phyloP scores from a whole-genome alignment of 37 sponge, comb jelly and placozoan species.

The Haliclona indistincta region DNA sequence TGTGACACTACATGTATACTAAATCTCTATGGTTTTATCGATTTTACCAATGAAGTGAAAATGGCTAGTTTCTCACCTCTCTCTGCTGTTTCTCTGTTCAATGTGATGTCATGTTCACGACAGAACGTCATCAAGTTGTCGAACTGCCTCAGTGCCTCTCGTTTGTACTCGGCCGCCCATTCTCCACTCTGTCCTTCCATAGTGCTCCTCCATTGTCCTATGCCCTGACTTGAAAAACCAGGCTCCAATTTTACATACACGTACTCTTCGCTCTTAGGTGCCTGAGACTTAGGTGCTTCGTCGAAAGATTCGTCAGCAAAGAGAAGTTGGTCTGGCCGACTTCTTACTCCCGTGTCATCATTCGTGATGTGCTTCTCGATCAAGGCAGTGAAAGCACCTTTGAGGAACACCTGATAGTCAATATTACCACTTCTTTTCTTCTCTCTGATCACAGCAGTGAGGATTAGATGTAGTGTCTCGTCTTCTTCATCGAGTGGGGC shows the following conservation, averaged over 20 bases:
- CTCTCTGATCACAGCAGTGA: no score
- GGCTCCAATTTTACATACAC: no score
- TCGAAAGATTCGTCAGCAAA: neutral
- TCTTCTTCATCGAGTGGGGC: neutral
- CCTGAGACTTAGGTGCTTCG: neutral
- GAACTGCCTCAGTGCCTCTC: conserved; percentile 35
- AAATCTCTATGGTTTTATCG: no score
- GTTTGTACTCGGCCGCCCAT: conserved; percentile 6
- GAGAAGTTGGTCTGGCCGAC: neutral
- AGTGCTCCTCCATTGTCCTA: conserved; percentile 21
- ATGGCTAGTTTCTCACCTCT: conserved; percentile 28
- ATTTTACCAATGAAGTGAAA: neutral
- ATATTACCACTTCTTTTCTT: no score
- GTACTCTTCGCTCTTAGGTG: no score
- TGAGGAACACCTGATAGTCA: no score
- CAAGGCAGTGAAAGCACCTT: no score
- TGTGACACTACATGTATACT: no score
- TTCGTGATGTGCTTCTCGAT: neutral
- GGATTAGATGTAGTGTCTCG: no score
- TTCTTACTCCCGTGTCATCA: no score
- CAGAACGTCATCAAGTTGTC: conserved; percentile 16
- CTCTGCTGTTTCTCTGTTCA: conserved; percentile 14
- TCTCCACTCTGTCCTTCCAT: conserved; percentile 6
- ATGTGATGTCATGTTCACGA: conserved; percentile 6
- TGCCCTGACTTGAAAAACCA: neutral